These are phyloP conservation scores for Erebia ligea DNA, from an alignment of 2,888 invertebrate species.

Conservation along the genomic window DNA sequence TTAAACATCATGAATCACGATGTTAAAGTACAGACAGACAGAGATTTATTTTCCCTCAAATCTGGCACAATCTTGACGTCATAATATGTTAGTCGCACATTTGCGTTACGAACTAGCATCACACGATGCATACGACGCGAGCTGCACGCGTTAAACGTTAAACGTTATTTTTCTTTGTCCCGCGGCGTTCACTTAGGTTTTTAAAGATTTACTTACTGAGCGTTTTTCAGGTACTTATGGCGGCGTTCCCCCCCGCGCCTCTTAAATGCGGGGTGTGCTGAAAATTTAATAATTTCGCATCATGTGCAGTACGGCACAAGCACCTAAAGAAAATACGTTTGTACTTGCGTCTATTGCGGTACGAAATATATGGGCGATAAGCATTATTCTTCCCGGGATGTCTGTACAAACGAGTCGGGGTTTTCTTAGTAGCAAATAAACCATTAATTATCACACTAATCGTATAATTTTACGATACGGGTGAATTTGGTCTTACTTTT, in stretches of 20 bases:
- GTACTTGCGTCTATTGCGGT: neutral
- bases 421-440: neutral
- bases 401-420: neutral
- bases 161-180: too few relatives aligned
- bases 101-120: neutral
- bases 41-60: slow-evolving; percentile 49
- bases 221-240: too few relatives aligned
- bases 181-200: too few relatives aligned
- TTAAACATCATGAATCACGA: slow-evolving; percentile 2
- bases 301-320: neutral
- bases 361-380: neutral
- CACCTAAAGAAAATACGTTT: neutral
- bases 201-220: too few relatives aligned
- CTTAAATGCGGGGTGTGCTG: too few relatives aligned
- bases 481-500: slow-evolving; percentile 47
- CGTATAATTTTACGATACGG: slow-evolving; percentile 58
- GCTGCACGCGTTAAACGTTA: neutral
- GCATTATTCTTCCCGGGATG: neutral
- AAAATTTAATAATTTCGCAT: too few relatives aligned
- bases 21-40: slow-evolving; percentile 1
- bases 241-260: too few relatives aligned
- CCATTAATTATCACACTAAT: slow-evolving; percentile 50
- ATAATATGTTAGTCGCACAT: neutral
- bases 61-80: slow-evolving; percentile 40
- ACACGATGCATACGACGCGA: neutral